Evolutionary conservation across 2,888 invertebrate species (phyloP).

Genomic region (Molorchus minor): DNA sequence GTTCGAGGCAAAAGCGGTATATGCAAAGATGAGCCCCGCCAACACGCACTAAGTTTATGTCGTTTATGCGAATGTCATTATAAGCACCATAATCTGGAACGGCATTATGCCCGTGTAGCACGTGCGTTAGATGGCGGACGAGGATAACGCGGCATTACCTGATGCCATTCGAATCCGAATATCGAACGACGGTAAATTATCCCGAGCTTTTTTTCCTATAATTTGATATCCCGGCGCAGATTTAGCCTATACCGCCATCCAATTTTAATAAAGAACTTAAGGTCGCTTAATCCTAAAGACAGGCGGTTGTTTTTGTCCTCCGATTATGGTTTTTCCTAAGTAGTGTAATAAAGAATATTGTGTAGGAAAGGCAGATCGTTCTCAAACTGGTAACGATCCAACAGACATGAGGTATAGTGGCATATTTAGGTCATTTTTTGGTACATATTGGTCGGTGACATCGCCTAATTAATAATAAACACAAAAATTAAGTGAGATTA

Average conservation of each 20-base stretch:
- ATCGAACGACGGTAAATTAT: conserved; percentile 16
- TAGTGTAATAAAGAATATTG: no score
- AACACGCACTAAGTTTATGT: conserved; percentile 32
- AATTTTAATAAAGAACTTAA: neutral
- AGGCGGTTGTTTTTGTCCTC: no score
- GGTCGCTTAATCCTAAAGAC: neutral
- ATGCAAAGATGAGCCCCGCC: conserved; percentile 21
- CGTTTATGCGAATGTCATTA: conserved; percentile 30
- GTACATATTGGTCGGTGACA: no score
- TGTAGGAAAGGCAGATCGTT: no score
- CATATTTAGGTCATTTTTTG: no score
- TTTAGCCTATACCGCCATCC: neutral
- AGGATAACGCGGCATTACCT: conserved; percentile 34
- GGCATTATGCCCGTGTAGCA: conserved; percentile 42
- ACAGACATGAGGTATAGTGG: no score
- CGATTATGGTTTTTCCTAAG: no score
- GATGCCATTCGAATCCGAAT: conserved; percentile 25
- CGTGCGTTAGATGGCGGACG: conserved; percentile 42
- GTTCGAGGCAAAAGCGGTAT: no score
- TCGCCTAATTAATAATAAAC: no score
- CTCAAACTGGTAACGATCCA: no score
- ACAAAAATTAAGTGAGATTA: no score
- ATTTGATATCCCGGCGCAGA: neutral
- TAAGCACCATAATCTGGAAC: conserved; percentile 32
- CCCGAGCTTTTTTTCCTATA: conserved; percentile 4